Evolutionary conservation across 2,113 vertebrate genomes (phyloP).

Genomic region (Prolemur simus): DNA sequence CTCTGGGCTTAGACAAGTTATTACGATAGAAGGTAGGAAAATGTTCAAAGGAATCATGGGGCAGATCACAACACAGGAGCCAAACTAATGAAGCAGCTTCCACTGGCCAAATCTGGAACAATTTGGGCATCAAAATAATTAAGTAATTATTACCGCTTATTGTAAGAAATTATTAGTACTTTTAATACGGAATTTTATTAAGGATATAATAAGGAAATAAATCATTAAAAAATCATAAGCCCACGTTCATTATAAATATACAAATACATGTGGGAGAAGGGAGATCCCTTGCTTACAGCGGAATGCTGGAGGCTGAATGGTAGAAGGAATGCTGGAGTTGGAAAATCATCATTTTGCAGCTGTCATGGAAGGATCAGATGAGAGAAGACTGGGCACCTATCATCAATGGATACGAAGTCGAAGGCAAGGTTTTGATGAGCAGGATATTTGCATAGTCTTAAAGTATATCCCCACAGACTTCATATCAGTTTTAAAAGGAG

Average conservation of each 20-base stretch:
- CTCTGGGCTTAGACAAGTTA: background rate
- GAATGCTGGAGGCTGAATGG: background rate
- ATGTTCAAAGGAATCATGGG: background rate
- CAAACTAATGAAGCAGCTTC: background rate
- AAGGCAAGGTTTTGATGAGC: background rate
- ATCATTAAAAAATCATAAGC: background rate
- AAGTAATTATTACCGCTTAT: background rate
- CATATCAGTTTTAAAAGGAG: background rate
- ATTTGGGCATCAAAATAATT: background rate
- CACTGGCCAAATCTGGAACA: background rate
- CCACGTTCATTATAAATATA: background rate
- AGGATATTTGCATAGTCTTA: background rate
- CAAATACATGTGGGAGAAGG: background rate
- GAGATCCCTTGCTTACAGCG: background rate
- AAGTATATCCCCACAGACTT: background rate
- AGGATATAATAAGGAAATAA: background rate
- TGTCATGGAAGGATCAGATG: background rate
- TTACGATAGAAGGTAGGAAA: background rate
- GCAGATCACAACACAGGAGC: background rate
- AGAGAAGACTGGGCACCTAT: background rate
- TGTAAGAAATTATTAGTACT: background rate
- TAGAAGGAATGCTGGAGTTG: background rate
- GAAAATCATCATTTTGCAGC: background rate
- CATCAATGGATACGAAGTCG: background rate
- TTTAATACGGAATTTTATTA: constrained; percentile 9